Evolutionary conservation across 2,113 vertebrate species (phyloP).

Genomic region (Lophura nycthemera): DNA sequence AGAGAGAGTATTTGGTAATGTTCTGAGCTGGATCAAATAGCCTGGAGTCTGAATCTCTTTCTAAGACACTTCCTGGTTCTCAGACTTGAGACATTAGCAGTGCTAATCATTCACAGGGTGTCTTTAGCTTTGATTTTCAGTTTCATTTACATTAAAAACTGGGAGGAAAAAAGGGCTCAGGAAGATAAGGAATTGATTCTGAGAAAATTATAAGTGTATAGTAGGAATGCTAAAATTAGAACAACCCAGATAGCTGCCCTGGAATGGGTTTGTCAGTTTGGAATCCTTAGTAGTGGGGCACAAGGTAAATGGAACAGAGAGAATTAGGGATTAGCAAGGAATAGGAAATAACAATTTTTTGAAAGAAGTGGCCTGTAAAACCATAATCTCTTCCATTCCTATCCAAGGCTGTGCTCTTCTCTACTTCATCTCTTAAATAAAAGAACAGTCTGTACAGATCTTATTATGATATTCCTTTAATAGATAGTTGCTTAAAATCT

Average conservation of each 20-base stretch:
- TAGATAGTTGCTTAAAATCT: slow-evolving; percentile 3
- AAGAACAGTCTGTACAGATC: not conserved
- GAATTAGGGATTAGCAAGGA: not conserved
- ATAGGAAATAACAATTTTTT: not conserved
- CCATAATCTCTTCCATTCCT: not conserved
- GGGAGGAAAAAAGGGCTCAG: not conserved
- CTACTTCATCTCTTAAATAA: not conserved
- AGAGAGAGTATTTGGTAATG: fast-evolving
- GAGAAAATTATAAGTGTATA: not conserved
- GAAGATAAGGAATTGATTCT: not conserved
- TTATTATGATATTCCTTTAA: not conserved
- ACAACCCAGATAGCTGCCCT: not conserved
- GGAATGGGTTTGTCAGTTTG: not conserved
- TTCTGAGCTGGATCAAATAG: not conserved
- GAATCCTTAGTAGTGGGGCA: too few species aligned
- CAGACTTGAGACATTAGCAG: not conserved
- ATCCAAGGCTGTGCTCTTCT: not conserved
- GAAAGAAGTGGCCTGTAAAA: not conserved
- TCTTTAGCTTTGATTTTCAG: not conserved
- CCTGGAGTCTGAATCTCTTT: not conserved
- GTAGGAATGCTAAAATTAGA: not conserved
- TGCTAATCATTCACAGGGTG: not conserved
- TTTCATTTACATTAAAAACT: not conserved
- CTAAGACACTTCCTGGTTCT: not conserved
- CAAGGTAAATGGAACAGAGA: not conserved